Evolutionary conservation across 1,140 invertebrate genomes (phyloP), one percentile per base, ranked within the genome.

Genomic region (Anastrepha ludens): DNA sequence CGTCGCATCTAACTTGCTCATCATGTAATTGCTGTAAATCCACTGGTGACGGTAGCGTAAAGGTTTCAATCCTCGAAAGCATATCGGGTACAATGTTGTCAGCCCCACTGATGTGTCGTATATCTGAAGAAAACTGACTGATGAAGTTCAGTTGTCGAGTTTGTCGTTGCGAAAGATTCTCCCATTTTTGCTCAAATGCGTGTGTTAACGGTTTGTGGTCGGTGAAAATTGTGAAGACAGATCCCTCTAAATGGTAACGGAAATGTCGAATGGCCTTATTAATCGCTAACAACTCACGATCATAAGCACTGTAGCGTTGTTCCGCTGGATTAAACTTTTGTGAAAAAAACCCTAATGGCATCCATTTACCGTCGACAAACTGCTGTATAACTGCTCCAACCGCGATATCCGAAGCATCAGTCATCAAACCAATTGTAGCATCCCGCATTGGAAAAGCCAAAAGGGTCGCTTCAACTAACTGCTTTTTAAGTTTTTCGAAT

Each of bases 231-330:
- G 29, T 29, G 0, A 29, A 29, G 29, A 29, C 29, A 29, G 29
- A 29, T 29, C 29, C 29, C 1, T 85, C 74, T 2, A 87, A 58
- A 15, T 20, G 41, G 29, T 64, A 59, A 6, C 41, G 20, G 29
- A 87, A 87, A 64, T 87, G 64, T 2, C 17, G 2, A 44, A 87
- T n/a, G 13, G 50, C 87, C 74, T 62, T 3, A 50, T 74, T 50
- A 3, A 85, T 62, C 20, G 87, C 74, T 11, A 55, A 3, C 17
- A 87, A 39, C 20, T 87, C 74, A 11, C 59, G n/a, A n/a, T 87
- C 78, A 50, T 87, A 87, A 2, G 87, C 44, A 55, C 87, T 85
- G 44, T 87, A 87, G 9, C 55, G 44, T 85, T 29, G n/a, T 47
- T 87, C 29, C 0, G 87, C 13, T 13, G 29, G 15, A 0, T 50